Base-by-base conservation (phyloP, 2,113 vertebrate genomes). In the human region DNA sequence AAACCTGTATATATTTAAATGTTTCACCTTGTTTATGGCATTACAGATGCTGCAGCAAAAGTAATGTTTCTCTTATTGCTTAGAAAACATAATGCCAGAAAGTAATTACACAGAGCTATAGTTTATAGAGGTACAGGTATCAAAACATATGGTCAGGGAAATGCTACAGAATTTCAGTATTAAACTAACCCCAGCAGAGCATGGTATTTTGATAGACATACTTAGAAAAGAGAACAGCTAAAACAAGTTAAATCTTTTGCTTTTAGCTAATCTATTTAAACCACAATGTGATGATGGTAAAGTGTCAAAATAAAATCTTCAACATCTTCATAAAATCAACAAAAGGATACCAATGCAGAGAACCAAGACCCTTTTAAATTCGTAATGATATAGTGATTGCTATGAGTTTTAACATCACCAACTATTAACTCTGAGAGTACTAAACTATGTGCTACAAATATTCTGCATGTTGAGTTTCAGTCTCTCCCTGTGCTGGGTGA, bases 81-180 rank as follows among this genome's bases (percentile, higher is more conserved):
- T 92, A 96, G 81, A 88, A 97, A 97, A 95, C 95, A 96, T 70
- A 96, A 89, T 94, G 93, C 61, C 90, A 97, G 82, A 78, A 96
- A 93, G 93, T 97, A 96, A 97, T 97, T 91, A 95, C 52, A 94
- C 35, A 87, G 32, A 68, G 92, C 81, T 89, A 94, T 83, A 93
- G 85, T 93, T 96, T 96, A 95, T 68, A 89, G 88, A 95, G 82
- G 81, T 76, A 76, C 11, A 97, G 55, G 23, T 94, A 97, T 89
- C 93, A 96, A 97, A 97, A 96, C 94, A 97, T 91, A 97, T 66
- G 96, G 94, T 90, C 48, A 96, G 45, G 57, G 84, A 96, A 95
- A 85, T 90, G 72, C 45, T 75, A 81, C 79, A 85, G 55, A 97
- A 94, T 91, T 89, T 93, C 0, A 96, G 88, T 52, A 92, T 93